A percentile compares a stretch with the other conserved stretches of the same genome.
These are phyloP conservation scores for Crocallis elinguaria DNA, from an alignment of 2,888 invertebrate genomes.

Conservation along the genomic window DNA sequence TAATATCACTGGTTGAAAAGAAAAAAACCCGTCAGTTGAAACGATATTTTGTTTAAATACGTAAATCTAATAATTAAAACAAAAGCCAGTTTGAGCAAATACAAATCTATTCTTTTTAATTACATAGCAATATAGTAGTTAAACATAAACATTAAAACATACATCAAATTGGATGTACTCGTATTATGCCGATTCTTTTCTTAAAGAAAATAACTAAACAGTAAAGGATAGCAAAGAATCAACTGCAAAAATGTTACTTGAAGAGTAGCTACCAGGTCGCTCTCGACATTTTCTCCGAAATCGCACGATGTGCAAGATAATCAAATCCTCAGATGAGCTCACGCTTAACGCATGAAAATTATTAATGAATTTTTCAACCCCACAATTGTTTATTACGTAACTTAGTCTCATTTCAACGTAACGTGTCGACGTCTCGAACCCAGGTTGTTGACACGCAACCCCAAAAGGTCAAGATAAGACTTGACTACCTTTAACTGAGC, in stretches of 20 bases:
- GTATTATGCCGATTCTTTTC: too few relatives aligned
- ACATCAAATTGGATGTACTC: too few relatives aligned
- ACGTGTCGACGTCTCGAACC: constrained; percentile 8
- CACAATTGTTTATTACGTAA: constrained; percentile 38
- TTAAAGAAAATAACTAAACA: too few relatives aligned
- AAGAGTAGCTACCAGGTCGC: constrained; percentile 4
- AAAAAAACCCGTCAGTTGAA: too few relatives aligned
- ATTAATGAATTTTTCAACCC: constrained; percentile 25
- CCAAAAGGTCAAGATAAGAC: constrained; percentile 37
- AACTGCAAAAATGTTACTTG: background rate
- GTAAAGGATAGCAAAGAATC: background rate
- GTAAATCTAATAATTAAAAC: too few relatives aligned
- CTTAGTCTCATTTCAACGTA: constrained; percentile 34
- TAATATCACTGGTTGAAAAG: too few relatives aligned
- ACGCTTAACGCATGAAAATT: constrained; percentile 26
- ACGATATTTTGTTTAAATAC: too few relatives aligned
- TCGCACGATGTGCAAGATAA: constrained; percentile 6
- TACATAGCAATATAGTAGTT: too few relatives aligned
- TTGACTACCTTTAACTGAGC: constrained; percentile 35
- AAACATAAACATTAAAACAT: too few relatives aligned
- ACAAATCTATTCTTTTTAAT: too few relatives aligned
- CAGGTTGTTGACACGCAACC: constrained; percentile 36
- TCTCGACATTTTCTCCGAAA: constrained; percentile 6
- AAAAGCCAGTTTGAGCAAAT: too few relatives aligned
- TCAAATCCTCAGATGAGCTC: constrained; percentile 11